These are phyloP conservation scores for Drosophila ambigua DNA, from an alignment of 1,140 invertebrate genomes.

Conservation along the genomic window DNA sequence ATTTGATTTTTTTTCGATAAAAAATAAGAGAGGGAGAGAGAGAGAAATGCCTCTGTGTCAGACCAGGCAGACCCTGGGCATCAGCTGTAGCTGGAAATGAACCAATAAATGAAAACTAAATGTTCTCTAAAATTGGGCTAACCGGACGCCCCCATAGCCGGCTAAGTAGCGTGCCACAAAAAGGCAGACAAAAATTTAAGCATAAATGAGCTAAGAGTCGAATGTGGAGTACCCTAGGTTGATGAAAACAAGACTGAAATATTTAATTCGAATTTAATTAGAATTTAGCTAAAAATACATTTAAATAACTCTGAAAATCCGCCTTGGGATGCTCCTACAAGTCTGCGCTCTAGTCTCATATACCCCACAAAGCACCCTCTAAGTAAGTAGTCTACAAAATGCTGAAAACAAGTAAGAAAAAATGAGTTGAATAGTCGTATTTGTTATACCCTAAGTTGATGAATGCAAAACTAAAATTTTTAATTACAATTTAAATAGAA, in stretches of 20 bases:
- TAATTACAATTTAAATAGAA: neutral
- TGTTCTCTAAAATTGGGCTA: constrained; percentile 46
- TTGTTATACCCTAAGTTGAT: neutral
- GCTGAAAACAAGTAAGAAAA: too few species aligned
- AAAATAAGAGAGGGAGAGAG: constrained; percentile 7
- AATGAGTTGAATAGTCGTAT: too few species aligned
- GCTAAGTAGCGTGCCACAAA: constrained; percentile 47
- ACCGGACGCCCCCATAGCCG: constrained; percentile 31
- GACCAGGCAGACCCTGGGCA: constrained; percentile 28
- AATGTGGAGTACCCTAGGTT: neutral
- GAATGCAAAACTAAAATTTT: neutral
- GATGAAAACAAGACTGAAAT: too few species aligned
- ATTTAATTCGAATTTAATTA: too few species aligned
- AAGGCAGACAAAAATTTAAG: constrained; percentile 1
- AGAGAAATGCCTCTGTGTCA: constrained; percentile 2
- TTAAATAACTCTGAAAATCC: neutral
- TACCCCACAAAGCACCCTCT: constrained; percentile 2
- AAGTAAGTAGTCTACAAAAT: neutral
- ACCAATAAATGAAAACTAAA: constrained; percentile 61
- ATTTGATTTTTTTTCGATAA: constrained; percentile 43
- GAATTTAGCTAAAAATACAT: neutral
- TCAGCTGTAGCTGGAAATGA: constrained; percentile 63
- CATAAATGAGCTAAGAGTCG: constrained; percentile 5
- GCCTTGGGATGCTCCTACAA: neutral
- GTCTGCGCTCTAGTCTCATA: neutral